Percentiles rank a stretch among this genome's conserved stretches.
phyloP scores from a whole-genome alignment of 2,888 invertebrate genomes.

The Rhingia campestris region DNA sequence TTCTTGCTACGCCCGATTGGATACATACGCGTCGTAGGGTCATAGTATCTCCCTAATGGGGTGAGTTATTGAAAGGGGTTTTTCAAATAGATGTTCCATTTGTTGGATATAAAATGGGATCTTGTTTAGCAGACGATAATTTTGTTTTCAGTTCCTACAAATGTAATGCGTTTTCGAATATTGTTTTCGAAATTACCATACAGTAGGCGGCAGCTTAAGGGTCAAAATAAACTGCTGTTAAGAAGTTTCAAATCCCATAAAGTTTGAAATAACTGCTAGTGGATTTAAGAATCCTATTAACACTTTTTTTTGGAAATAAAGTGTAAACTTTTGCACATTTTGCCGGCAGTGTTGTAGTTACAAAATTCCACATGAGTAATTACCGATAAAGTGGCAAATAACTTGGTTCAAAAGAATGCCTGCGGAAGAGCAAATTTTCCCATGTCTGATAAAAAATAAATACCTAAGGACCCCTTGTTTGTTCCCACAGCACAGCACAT shows the following conservation, averaged over 20 bases:
- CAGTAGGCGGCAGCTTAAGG: background rate
- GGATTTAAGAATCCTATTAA: background rate
- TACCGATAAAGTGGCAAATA: constrained; percentile 32
- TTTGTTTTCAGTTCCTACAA: background rate
- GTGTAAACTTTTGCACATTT: constrained; percentile 8
- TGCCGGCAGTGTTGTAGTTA: constrained; percentile 1
- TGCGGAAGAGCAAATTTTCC: constrained; percentile 27
- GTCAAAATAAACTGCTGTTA: background rate
- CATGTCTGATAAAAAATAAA: constrained; percentile 34
- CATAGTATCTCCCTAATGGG: constrained; percentile 16
- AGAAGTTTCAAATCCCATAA: background rate
- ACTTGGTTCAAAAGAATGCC: constrained; percentile 35
- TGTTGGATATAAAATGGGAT: background rate
- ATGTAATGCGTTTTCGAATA: constrained; percentile 15
- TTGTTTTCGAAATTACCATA: constrained; percentile 7
- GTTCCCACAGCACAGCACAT: constrained; percentile 29
- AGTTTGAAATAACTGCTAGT: background rate
- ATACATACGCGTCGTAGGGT: constrained; percentile 5
- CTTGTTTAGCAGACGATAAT: background rate
- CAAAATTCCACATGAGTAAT: constrained; percentile 23
- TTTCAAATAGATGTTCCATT: constrained; percentile 2
- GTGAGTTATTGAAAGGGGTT: background rate
- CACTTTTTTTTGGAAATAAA: background rate
- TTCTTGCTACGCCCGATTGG: constrained; percentile 29
- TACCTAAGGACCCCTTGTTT: constrained; percentile 21